Evolutionary conservation across 2,888 invertebrate species (phyloP).

Genomic region (Creontiades dilutus): DNA sequence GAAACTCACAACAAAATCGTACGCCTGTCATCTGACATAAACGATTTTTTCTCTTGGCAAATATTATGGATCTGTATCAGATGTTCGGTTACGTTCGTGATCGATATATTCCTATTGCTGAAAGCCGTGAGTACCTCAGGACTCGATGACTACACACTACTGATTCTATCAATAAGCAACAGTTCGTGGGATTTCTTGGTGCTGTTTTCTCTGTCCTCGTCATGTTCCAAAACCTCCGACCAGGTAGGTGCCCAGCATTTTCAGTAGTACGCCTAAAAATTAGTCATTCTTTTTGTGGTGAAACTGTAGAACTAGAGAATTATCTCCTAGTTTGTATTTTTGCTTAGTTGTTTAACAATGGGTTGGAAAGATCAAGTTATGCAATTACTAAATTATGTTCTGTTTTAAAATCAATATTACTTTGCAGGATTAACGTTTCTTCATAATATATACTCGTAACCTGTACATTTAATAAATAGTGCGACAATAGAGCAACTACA

Average conservation of each 20-base stretch:
- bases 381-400: too few species aligned
- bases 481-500: too few species aligned
- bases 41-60: slow-evolving; percentile 50
- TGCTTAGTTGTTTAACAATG: too few species aligned
- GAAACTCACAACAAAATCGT: slow-evolving; percentile 37
- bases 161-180: neutral
- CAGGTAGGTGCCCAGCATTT: neutral
- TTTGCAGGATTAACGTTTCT: too few species aligned
- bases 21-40: neutral
- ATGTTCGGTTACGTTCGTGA: slow-evolving; percentile 40
- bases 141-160: neutral
- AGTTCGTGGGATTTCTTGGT: slow-evolving; percentile 45
- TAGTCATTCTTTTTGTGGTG: neutral
- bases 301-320: neutral
- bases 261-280: too few species aligned
- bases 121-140: slow-evolving; percentile 21
- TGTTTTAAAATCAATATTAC: too few species aligned
- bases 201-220: slow-evolving; percentile 17
- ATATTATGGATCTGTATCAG: slow-evolving; percentile 42
- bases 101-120: slow-evolving; percentile 22
- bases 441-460: too few species aligned
- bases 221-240: slow-evolving; percentile 35
- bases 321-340: too few species aligned
- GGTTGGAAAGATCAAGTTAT: too few species aligned
- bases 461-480: too few species aligned